A percentile compares a stretch with the other conserved stretches of the same genome.
Evolutionary conservation across 2,113 vertebrate species (phyloP).

Genomic region (Pycnonotus jocosus): DNA sequence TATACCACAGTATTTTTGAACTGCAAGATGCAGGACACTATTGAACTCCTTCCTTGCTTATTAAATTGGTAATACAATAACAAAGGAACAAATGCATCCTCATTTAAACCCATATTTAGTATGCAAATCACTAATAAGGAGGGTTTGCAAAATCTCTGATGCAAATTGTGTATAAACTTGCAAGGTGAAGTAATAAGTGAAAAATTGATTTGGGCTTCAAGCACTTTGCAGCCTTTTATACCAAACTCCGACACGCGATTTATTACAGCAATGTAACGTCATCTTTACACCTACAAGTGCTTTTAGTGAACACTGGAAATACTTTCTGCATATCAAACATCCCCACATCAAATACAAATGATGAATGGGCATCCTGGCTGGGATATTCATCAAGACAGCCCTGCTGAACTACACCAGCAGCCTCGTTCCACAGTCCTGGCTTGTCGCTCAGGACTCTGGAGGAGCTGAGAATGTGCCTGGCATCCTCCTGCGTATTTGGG

Average conservation of each 20-base stretch:
- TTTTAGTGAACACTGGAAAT: neutral
- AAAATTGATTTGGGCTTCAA: conserved; percentile 25
- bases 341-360: neutral
- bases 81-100: neutral
- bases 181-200: neutral
- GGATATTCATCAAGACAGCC: neutral
- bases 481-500: neutral
- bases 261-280: neutral
- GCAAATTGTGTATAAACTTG: neutral
- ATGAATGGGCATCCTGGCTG: neutral
- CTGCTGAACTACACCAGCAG: neutral
- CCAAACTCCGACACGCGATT: neutral
- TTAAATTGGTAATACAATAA: neutral
- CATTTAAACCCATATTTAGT: conserved; percentile 23
- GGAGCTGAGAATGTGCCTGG: neutral
- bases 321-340: neutral
- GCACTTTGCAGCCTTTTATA: conserved; percentile 20
- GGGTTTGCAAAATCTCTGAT: neutral
- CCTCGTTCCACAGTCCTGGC: neutral
- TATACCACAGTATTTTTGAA: neutral
- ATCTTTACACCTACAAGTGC: neutral
- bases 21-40: neutral
- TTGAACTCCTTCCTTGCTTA: neutral
- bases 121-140: conserved; percentile 33
- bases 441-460: neutral